A percentile compares a stretch with the other conserved stretches of the same genome.
These are phyloP conservation scores for Ips nitidus DNA, from an alignment of 1,140 invertebrate genomes.

Conservation along the genomic window DNA sequence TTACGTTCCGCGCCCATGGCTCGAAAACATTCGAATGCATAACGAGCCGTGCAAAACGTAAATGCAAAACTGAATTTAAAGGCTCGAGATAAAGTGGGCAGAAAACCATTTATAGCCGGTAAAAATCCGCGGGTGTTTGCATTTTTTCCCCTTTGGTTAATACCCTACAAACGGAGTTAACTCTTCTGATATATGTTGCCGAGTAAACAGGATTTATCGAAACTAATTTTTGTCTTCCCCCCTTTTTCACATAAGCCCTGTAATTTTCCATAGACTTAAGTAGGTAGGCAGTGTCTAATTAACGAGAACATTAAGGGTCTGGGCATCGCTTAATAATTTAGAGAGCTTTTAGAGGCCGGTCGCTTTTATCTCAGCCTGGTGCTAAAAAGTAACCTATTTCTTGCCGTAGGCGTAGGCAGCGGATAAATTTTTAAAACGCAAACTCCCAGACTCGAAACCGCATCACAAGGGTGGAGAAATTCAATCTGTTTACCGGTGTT, in stretches of 20 bases:
- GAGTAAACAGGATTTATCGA: not conserved
- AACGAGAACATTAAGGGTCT: not conserved
- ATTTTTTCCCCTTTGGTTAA: not conserved
- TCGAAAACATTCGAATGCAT: slow-evolving; percentile 21
- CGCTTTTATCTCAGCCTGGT: not conserved
- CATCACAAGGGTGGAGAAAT: not conserved
- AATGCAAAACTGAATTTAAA: slow-evolving; percentile 25
- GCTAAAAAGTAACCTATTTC: not conserved
- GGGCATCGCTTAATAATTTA: not conserved
- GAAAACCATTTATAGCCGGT: slow-evolving; percentile 19
- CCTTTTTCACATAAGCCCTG: not conserved
- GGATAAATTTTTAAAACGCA: not conserved
- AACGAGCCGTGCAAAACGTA: slow-evolving; percentile 11
- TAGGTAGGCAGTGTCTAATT: not conserved
- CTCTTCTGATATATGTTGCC: not conserved
- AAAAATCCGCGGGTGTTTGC: slow-evolving; percentile 21
- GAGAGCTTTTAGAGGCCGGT: not conserved
- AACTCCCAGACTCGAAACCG: not conserved
- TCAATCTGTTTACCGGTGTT: not conserved
- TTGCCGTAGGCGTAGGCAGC: not conserved
- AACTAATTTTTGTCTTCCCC: not conserved
- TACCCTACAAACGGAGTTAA: too few species aligned
- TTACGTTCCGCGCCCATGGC: slow-evolving; percentile 5
- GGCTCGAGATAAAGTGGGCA: slow-evolving; percentile 19
- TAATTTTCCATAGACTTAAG: slow-evolving; percentile 3